Evolutionary conservation across 1,140 invertebrate genomes (phyloP).

Genomic region (Cyphomyrmex costatus): DNA sequence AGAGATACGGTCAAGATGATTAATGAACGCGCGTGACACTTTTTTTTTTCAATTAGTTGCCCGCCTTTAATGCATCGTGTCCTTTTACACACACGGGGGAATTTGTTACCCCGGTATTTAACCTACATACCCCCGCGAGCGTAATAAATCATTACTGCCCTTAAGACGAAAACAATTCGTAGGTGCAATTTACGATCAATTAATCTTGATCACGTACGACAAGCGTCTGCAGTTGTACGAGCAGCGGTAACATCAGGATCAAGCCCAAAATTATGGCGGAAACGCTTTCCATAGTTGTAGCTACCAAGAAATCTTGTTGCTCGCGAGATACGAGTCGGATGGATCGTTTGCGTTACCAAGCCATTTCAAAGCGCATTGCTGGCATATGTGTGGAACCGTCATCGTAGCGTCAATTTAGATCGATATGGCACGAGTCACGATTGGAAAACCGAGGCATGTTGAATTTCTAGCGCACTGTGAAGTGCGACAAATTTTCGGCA

Average conservation of each 20-base stretch:
- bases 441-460: constrained; percentile 24
- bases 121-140: constrained; percentile 45
- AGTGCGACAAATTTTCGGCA: constrained; percentile 1
- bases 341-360: not conserved
- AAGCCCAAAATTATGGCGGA: constrained; percentile 60
- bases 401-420: constrained; percentile 38
- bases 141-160: constrained; percentile 60
- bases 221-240: constrained; percentile 69
- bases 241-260: constrained; percentile 58
- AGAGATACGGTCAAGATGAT: constrained; percentile 34
- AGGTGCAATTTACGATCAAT: constrained; percentile 65
- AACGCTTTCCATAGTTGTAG: constrained; percentile 63
- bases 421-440: not conserved
- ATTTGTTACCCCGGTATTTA: constrained; percentile 57
- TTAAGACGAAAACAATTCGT: constrained; percentile 63
- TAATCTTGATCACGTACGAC: constrained; percentile 66
- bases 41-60: constrained; percentile 45
- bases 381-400: not conserved
- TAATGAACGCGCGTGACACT: constrained; percentile 46
- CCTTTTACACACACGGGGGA: constrained; percentile 18
- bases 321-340: constrained; percentile 10
- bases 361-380: not conserved
- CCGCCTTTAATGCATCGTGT: constrained; percentile 38
- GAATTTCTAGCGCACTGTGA: constrained; percentile 8
- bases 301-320: not conserved